Percentiles rank a stretch among this genome's conserved stretches.
These are phyloP conservation scores for Amblyopsis rosae DNA, from an alignment of 2,113 vertebrate species.

Conservation along the genomic window DNA sequence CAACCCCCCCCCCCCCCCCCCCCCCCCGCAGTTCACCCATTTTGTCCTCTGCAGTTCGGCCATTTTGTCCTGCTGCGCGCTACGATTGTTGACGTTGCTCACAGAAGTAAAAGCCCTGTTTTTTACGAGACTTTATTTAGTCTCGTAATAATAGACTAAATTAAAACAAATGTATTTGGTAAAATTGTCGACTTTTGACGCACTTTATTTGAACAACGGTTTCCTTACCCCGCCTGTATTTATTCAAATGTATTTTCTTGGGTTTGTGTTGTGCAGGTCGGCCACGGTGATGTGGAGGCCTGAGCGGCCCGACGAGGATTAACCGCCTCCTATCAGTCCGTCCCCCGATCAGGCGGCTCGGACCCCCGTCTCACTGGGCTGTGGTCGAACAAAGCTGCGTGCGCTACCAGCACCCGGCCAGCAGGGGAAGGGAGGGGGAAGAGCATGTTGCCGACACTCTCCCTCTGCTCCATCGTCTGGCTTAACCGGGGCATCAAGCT, in stretches of 20 bases:
- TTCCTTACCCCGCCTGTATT: not conserved
- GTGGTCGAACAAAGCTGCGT: conserved; percentile 15
- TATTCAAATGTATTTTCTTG: not conserved
- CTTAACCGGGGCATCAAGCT: conserved; percentile 86
- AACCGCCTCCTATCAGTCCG: conserved; percentile 15
- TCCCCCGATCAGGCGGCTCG: conserved; percentile 44
- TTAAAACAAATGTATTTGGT: not conserved
- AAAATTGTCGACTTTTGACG: not conserved
- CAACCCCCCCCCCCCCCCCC: too few relatives aligned
- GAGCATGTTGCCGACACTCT: conserved; percentile 88
- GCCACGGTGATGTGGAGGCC: conserved; percentile 33
- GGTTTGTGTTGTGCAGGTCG: conserved; percentile 43
- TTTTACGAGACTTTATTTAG: too few relatives aligned
- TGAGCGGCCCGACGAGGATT: conserved; percentile 49
- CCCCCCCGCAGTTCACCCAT: too few relatives aligned
- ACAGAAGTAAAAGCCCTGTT: too few relatives aligned
- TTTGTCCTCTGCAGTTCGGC: too few relatives aligned
- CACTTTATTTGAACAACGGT: not conserved
- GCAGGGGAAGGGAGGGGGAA: conserved; percentile 53
- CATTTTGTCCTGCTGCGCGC: too few relatives aligned
- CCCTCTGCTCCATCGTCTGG: conserved; percentile 88
- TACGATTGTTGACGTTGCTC: not conserved
- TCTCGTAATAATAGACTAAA: not conserved
- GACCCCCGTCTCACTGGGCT: conserved; percentile 3
- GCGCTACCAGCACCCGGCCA: conserved; percentile 46